These are phyloP conservation scores for Thunnus albacares DNA, from an alignment of 2,797 vertebrate genomes.

Conservation along the genomic window DNA sequence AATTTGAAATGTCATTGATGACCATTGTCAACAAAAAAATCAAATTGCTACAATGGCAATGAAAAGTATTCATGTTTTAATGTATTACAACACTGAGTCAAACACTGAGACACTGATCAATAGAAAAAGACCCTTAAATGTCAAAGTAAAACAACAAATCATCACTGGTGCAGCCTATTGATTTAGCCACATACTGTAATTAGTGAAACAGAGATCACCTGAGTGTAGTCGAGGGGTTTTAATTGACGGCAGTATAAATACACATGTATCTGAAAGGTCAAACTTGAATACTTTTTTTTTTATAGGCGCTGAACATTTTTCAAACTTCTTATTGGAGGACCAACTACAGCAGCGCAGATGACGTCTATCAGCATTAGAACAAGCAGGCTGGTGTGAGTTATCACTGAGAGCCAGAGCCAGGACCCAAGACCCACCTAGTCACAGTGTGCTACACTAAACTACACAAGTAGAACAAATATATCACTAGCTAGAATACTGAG, in stretches of 20 bases:
- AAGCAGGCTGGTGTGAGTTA: conserved; percentile 75
- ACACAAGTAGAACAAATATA: conserved; percentile 3
- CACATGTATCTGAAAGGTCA: neutral
- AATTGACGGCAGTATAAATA: neutral
- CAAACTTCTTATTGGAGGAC: neutral
- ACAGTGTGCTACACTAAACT: neutral
- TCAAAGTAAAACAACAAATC: too few relatives aligned
- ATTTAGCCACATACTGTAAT: too few relatives aligned
- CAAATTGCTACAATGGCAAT: neutral
- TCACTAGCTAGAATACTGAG: neutral
- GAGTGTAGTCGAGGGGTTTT: neutral
- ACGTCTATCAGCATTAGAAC: conserved; percentile 77
- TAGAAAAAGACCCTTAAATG: neutral
- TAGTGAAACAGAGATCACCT: neutral
- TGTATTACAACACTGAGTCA: neutral
- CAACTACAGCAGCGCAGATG: conserved; percentile 12
- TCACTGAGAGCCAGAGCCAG: conserved; percentile 77
- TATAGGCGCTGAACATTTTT: neutral
- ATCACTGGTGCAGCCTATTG: neutral
- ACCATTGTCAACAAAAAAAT: conserved; percentile 3
- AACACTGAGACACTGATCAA: neutral
- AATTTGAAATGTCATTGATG: conserved; percentile 1
- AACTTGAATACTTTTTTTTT: neutral
- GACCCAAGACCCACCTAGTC: conserved; percentile 77
- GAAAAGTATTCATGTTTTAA: neutral